phyloP scores from a whole-genome alignment of 2,113 vertebrate genomes.

The Dendrocopos noguchii region DNA sequence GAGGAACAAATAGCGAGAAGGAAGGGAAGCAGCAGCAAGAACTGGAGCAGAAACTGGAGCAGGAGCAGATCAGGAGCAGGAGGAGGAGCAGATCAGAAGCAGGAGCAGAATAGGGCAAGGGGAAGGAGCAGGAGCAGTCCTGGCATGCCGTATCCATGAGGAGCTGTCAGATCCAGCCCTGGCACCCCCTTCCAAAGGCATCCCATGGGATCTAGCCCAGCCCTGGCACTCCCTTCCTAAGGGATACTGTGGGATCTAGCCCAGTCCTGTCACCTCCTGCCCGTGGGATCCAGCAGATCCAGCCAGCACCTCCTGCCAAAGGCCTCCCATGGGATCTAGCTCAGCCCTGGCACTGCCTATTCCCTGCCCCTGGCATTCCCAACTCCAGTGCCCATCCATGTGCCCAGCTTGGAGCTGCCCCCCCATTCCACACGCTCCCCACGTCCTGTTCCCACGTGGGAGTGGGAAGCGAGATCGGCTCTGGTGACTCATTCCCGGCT shows the following conservation, averaged over 20 bases:
- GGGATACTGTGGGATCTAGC: too few species aligned
- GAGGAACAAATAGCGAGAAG: too few species aligned
- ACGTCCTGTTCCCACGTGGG: not conserved
- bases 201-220: not conserved
- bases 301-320: not conserved
- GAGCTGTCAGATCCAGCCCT: not conserved
- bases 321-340: not conserved
- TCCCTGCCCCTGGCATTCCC: not conserved
- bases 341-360: too few species aligned
- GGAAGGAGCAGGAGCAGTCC: too few species aligned
- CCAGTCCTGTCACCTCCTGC: not conserved
- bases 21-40: too few species aligned
- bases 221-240: too few species aligned
- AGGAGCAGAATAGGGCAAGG: too few species aligned
- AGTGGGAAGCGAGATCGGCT: not conserved
- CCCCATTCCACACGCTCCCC: not conserved
- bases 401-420: not conserved
- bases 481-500: not conserved
- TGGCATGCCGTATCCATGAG: too few species aligned
- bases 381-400: not conserved
- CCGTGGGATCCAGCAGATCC: not conserved
- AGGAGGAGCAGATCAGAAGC: not conserved
- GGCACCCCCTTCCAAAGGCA: too few species aligned
- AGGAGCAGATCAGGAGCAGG: not conserved
- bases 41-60: too few species aligned